Conservation (phyloP, 1,140 invertebrate species). For the Radopholus similis region DNA sequence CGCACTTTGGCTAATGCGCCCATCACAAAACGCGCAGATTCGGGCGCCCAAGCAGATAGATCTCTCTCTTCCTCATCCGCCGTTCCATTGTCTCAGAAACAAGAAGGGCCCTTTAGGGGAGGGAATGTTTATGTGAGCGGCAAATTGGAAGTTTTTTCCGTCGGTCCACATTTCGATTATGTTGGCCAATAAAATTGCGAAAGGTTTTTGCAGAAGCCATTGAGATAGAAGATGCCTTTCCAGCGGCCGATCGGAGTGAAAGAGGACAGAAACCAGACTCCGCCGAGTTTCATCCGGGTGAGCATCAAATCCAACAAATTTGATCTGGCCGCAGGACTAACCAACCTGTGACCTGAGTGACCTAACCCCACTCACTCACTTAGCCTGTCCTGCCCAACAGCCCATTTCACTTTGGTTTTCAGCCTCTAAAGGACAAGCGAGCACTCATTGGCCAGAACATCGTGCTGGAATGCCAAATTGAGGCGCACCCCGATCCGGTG, state of each 20-base stretch:
- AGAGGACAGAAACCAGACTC: constrained; percentile 8
- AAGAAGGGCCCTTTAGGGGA: no score
- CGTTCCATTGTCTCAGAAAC: no score
- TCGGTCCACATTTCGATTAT: no score
- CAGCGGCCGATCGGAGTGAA: constrained; percentile 8
- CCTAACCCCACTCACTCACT: not conserved
- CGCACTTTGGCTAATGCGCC: no score
- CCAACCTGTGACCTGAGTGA: not conserved
- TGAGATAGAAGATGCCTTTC: constrained; percentile 18
- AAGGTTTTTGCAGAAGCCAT: no score
- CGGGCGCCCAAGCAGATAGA: no score
- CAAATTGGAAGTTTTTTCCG: no score
- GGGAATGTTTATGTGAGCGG: no score
- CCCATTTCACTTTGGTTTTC: constrained; percentile 2
- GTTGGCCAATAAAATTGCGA: no score
- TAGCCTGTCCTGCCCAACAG: not conserved
- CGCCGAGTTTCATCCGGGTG: constrained; percentile 12
- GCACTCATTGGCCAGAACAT: constrained; percentile 55
- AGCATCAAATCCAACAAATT: not conserved
- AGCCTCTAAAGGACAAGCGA: constrained; percentile 55
- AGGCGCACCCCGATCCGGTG: constrained; percentile 52
- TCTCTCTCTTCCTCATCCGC: no score
- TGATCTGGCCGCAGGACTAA: not conserved
- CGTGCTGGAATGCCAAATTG: constrained; percentile 56
- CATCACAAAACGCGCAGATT: no score